Percentiles rank a stretch among this genome's conserved stretches.
Evolutionary conservation across 2,797 vertebrate genomes (phyloP).

Genomic region (Pitangus sulphuratus): DNA sequence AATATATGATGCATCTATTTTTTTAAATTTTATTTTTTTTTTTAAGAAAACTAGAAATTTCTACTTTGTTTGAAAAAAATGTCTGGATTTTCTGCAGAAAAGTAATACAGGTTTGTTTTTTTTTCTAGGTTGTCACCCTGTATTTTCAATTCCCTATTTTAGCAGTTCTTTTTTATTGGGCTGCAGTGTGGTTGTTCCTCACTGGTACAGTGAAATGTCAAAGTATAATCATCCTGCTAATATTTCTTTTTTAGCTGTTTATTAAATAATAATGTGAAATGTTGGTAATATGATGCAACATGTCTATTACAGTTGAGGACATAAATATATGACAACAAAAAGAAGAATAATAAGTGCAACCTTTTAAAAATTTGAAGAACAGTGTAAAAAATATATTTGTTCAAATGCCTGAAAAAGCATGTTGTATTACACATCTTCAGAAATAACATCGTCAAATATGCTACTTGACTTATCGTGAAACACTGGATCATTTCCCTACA

Average conservation of each 20-base stretch:
- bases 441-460: background rate
- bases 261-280: conserved; percentile 8
- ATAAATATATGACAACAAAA: background rate
- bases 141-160: background rate
- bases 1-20: background rate
- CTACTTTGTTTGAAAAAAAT: background rate
- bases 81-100: background rate
- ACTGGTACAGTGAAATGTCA: background rate
- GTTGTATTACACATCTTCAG: background rate
- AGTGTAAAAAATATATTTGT: background rate
- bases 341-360: background rate
- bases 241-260: background rate
- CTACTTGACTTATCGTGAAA: background rate
- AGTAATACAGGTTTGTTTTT: background rate
- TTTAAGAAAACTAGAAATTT: background rate
- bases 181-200: background rate
- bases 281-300: background rate
- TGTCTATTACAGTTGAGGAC: background rate
- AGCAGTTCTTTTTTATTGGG: background rate
- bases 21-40: background rate
- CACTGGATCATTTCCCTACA: background rate
- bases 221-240: background rate
- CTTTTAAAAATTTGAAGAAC: background rate
- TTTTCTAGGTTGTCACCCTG: background rate
- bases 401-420: background rate